Conservation (phyloP, 1,140 invertebrate genomes). For the Penaeus japonicus region DNA sequence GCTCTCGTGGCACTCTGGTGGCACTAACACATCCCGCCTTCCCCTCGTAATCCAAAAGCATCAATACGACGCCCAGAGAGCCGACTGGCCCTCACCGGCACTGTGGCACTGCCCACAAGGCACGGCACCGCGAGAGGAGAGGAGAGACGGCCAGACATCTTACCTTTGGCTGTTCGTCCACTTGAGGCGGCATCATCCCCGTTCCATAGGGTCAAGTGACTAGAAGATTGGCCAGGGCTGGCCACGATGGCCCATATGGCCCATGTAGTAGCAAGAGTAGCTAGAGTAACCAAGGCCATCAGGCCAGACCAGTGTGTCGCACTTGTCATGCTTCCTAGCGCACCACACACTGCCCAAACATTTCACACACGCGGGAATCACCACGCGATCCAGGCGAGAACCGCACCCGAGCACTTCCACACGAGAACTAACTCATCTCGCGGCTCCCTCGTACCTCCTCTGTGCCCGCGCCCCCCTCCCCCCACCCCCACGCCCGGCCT, state of each 20-base stretch:
- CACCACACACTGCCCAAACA: neutral
- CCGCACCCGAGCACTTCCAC: no score
- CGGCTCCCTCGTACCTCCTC: no score
- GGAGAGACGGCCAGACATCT: neutral
- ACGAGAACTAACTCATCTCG: no score
- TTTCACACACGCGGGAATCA: neutral
- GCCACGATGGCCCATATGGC: neutral
- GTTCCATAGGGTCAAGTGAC: conserved; percentile 9
- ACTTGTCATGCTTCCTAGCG: conserved; percentile 9
- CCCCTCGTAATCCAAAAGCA: no score
- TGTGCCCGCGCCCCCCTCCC: neutral
- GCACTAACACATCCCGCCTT: no score
- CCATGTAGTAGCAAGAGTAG: neutral
- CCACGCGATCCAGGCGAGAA: neutral
- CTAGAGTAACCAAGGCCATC: neutral
- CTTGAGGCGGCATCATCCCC: conserved; percentile 4
- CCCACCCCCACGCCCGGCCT: neutral
- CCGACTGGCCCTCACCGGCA: no score
- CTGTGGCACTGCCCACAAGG: no score
- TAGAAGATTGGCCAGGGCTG: neutral
- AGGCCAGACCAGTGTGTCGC: conserved; percentile 2
- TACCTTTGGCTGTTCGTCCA: conserved; percentile 10
- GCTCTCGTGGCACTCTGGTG: no score
- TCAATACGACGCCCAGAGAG: no score
- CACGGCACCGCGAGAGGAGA: no score